Percentiles rank a stretch among this genome's conserved stretches.
Conservation (phyloP, 1,140 invertebrate species). For the Paralvinella palmiformis region DNA sequence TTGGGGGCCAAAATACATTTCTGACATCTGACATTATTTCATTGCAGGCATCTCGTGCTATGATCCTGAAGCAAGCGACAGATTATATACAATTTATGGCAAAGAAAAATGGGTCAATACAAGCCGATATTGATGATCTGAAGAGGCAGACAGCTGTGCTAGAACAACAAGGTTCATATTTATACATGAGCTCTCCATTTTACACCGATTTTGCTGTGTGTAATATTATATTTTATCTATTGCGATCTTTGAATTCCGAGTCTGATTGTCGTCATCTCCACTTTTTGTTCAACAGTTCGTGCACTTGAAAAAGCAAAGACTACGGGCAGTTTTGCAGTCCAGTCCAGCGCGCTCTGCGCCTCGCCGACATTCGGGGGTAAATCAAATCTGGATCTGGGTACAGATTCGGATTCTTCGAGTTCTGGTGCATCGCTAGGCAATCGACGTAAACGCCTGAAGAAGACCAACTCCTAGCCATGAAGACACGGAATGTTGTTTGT, state of each 20-base stretch:
- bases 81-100: constrained; percentile 96
- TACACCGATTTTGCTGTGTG: background rate
- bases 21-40: background rate
- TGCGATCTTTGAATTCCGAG: constrained; percentile 25
- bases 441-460: no score
- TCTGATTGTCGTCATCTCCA: constrained; percentile 21
- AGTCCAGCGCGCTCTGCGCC: no score
- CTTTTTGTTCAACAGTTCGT: constrained; percentile 56
- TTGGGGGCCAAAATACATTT: background rate
- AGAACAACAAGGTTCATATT: constrained; percentile 92
- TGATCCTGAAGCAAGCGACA: constrained; percentile 95
- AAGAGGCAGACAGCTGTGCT: constrained; percentile 82
- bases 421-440: no score
- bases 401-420: no score
- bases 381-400: no score
- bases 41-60: constrained; percentile 86
- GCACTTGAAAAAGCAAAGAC: constrained; percentile 65
- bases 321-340: constrained; percentile 58
- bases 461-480: no score
- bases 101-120: constrained; percentile 82
- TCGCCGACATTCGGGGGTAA: no score
- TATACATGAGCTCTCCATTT: no score
- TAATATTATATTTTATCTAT: background rate
- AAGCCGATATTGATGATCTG: constrained; percentile 91
- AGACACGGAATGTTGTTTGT: no score